phyloP scores from a whole-genome alignment of 2,888 invertebrate species.

The Epicampocera succincta region DNA sequence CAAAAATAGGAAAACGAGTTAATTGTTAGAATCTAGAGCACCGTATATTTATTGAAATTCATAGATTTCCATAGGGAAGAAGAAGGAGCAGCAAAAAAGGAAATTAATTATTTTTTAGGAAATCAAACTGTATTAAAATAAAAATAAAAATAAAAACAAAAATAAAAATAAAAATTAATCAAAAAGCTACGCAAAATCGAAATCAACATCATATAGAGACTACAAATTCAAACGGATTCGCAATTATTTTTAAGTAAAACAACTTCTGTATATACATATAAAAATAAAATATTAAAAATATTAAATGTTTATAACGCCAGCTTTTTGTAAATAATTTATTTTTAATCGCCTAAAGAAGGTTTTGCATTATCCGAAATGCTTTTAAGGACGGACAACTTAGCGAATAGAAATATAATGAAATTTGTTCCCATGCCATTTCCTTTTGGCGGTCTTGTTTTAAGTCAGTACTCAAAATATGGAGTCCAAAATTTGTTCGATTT shows the following conservation, averaged over 20 bases:
- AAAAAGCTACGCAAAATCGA: slow-evolving; percentile 4
- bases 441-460: too few relatives aligned
- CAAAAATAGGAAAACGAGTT: slow-evolving; percentile 25
- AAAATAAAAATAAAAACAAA: slow-evolving; percentile 44
- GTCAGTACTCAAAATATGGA: too few relatives aligned
- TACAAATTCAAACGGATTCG: not conserved
- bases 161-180: not conserved
- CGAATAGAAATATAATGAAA: too few relatives aligned
- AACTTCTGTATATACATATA: too few relatives aligned
- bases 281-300: too few relatives aligned
- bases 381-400: too few relatives aligned
- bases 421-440: too few relatives aligned
- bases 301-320: too few relatives aligned
- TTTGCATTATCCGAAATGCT: too few relatives aligned
- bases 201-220: slow-evolving; percentile 1
- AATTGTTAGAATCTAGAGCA: slow-evolving; percentile 57
- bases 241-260: not conserved
- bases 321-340: too few relatives aligned
- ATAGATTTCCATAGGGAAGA: slow-evolving; percentile 22
- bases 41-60: slow-evolving; percentile 39
- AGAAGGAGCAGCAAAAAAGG: slow-evolving; percentile 13
- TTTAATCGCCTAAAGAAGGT: too few relatives aligned
- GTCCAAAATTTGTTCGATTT: too few relatives aligned
- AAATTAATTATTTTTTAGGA: slow-evolving; percentile 5
- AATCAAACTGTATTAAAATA: slow-evolving; percentile 29